Evolutionary conservation across 1,140 invertebrate genomes (phyloP), one percentile per base, ranked within the genome.

Genomic region (Propsilocerus akamusi): DNA sequence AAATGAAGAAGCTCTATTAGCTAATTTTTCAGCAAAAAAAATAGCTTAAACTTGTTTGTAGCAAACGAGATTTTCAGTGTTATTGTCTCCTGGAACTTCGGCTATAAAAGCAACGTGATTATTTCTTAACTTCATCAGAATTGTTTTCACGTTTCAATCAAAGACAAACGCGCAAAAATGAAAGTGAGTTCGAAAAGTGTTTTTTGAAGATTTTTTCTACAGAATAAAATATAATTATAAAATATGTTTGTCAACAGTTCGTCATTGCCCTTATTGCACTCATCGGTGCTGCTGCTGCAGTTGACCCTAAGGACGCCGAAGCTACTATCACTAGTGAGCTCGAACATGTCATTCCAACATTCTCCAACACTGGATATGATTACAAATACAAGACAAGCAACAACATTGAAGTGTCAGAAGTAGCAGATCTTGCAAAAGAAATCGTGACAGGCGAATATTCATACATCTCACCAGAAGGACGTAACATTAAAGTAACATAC

Each of bases 381-480:
- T 41, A 41, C 34, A 41, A 41, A 41, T 41, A 20, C 34, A 41
- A 41, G 34, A 41, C 34, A 3, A 41, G 34, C 34, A 41, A 41
- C 17, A 17, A n/a, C 4, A 41, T 41, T 20, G 34, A 41, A 20
- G 22, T 20, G 34, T 8, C 8, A 14, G 34, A 41, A 41, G 22
- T 17, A 4, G 34, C 34, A 5, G 34, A 41, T 8, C 34, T 41
- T 17, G 34, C 8, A 14, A 41, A 41, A 20, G 17, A 17, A 14
- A n/a, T 41, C 17, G 34, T 41, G 8, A 41, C 34, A 20, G 34
- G 34, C 10, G 34, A 41, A 41, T 41, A 41, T 10, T 20, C 14
- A 14, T 41, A 41, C 14, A 20, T 41, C 34, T 20, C 8, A 14
- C 34, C 34, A 14, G 34, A 41, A 41, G 34, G 34, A n/a, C n/a